Evolutionary conservation across 1,140 invertebrate genomes (phyloP).

Genomic region (Ectropis grisescens): DNA sequence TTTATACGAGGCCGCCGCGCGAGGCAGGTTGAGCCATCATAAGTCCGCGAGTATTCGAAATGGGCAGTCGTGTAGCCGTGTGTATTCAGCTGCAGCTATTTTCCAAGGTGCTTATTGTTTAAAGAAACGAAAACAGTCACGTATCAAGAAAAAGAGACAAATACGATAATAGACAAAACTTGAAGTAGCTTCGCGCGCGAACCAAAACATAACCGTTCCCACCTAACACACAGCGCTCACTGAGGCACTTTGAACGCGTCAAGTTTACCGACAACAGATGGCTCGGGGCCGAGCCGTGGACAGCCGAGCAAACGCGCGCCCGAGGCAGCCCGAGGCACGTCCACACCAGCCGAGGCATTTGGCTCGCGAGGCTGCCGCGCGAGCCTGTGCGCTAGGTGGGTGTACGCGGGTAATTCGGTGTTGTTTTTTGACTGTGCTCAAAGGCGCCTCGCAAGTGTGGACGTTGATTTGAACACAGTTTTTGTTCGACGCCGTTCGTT

Average conservation of each 20-base stretch:
- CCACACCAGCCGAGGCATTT: slow-evolving; percentile 3
- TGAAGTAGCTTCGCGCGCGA: slow-evolving; percentile 3
- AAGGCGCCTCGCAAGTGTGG: too few species aligned
- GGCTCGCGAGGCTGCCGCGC: slow-evolving; percentile 15
- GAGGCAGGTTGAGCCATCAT: slow-evolving; percentile 7
- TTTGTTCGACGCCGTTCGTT: too few species aligned
- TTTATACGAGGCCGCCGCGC: slow-evolving; percentile 4
- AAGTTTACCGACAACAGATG: too few species aligned
- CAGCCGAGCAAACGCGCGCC: slow-evolving; percentile 4
- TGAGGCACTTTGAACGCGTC: too few species aligned
- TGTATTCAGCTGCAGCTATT: not conserved
- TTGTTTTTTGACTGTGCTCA: too few species aligned
- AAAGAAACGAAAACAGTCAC: too few species aligned
- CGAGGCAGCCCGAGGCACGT: slow-evolving; percentile 4
- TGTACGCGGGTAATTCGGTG: too few species aligned
- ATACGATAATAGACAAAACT: slow-evolving; percentile 1
- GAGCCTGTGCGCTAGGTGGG: too few species aligned
- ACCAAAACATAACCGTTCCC: slow-evolving; percentile 2
- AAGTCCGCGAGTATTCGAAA: slow-evolving; percentile 7
- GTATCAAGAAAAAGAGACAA: too few species aligned
- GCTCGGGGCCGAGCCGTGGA: slow-evolving; percentile 19
- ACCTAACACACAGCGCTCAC: not conserved
- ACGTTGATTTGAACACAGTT: too few species aligned
- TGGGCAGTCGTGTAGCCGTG: slow-evolving; percentile 7
- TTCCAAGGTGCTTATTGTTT: too few species aligned